Percentiles rank a stretch among this genome's conserved stretches.
phyloP scores from a whole-genome alignment of 2,888 invertebrate species.

The Entomobrya multifasciata region DNA sequence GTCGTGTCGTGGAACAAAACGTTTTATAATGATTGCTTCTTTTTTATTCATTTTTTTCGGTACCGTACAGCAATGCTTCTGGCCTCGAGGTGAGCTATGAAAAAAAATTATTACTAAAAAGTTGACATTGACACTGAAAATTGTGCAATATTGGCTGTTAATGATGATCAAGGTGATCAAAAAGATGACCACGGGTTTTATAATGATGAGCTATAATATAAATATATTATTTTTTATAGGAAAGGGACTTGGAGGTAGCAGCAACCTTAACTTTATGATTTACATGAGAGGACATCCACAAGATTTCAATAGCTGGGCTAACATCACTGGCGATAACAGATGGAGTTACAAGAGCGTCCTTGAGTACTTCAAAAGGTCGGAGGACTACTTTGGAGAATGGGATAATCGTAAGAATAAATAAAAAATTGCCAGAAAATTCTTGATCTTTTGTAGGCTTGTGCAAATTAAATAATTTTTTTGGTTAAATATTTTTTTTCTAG shows the following conservation, averaged over 20 bases:
- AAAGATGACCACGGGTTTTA: too few relatives aligned
- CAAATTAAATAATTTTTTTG: neutral
- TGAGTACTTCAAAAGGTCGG: conserved; percentile 76
- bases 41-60: conserved; percentile 45
- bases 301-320: conserved; percentile 76
- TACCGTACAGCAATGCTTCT: conserved; percentile 68
- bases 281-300: conserved; percentile 63
- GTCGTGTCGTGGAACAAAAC: too few relatives aligned
- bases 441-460: neutral
- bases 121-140: neutral
- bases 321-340: conserved; percentile 73
- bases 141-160: too few relatives aligned
- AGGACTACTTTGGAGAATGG: conserved; percentile 76
- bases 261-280: conserved; percentile 75
- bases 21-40: neutral
- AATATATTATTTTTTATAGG: conserved; percentile 23
- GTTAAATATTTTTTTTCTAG: conserved; percentile 59
- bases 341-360: conserved; percentile 74
- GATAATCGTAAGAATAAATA: conserved; percentile 70
- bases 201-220: too few relatives aligned
- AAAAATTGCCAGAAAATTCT: neutral
- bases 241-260: conserved; percentile 61
- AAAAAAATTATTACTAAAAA: conserved; percentile 22
- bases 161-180: too few relatives aligned
- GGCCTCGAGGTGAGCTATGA: conserved; percentile 66